Evolutionary conservation across 2,797 vertebrate species (phyloP).

Genomic region (Sorex maritimensis): DNA sequence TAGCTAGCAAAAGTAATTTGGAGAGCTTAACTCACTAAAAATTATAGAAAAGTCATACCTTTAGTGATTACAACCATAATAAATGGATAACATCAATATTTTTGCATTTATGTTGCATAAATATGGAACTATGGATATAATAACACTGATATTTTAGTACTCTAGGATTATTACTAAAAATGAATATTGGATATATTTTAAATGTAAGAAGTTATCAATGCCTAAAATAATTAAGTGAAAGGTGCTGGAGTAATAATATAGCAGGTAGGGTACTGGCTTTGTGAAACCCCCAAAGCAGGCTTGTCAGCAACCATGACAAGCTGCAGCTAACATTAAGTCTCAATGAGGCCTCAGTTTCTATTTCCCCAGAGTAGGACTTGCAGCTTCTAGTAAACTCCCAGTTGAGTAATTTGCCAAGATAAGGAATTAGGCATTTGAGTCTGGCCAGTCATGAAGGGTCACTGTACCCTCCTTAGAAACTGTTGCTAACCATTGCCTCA

Average conservation of each 20-base stretch:
- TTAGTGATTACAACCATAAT: not conserved
- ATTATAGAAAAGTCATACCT: not conserved
- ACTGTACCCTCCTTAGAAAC: no score
- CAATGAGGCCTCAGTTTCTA: no score
- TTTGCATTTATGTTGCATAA: constrained; percentile 22
- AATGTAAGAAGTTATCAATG: not conserved
- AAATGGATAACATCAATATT: not conserved
- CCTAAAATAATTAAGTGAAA: not conserved
- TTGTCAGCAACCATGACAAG: no score
- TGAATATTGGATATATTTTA: constrained; percentile 3
- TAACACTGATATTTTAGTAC: not conserved
- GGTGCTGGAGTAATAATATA: not conserved
- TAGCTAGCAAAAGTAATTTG: not conserved
- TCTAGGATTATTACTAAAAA: constrained; percentile 26
- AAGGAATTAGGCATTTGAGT: no score
- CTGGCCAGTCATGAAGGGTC: no score
- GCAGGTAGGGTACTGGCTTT: no score
- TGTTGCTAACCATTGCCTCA: no score
- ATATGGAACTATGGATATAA: not conserved
- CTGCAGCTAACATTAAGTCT: no score
- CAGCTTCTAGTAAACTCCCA: no score
- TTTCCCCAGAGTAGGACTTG: no score
- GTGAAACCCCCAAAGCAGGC: no score
- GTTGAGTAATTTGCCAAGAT: no score
- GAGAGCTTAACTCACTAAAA: not conserved